These are phyloP conservation scores for Petromus typicus DNA, from an alignment of 2,113 vertebrate genomes.

Conservation along the genomic window DNA sequence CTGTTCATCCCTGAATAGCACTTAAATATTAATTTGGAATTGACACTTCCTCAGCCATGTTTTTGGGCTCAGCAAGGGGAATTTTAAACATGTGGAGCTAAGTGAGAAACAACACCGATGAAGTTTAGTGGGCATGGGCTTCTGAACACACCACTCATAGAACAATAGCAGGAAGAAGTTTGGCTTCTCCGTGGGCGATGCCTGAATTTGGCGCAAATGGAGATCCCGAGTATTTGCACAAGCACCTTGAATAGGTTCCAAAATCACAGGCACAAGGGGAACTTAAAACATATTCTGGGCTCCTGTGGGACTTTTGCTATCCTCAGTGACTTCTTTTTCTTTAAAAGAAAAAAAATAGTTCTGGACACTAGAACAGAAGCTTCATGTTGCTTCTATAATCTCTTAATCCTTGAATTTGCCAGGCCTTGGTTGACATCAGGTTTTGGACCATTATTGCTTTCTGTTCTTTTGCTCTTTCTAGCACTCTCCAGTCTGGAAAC, in stretches of 20 bases:
- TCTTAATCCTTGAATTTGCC: neutral
- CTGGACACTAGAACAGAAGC: slow-evolving; percentile 4
- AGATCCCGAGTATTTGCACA: neutral
- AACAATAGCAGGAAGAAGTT: neutral
- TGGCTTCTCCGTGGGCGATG: neutral
- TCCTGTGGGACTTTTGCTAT: neutral
- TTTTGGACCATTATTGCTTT: slow-evolving; percentile 1
- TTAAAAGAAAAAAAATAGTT: neutral
- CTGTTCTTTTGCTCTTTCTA: slow-evolving; percentile 2
- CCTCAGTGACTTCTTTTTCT: neutral
- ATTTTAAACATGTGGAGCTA: neutral
- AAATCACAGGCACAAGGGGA: neutral
- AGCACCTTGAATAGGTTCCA: neutral
- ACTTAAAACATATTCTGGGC: neutral
- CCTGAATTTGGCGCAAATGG: neutral
- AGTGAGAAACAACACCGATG: neutral
- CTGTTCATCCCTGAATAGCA: neutral
- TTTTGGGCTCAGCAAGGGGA: neutral
- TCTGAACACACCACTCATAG: neutral
- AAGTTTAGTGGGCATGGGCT: neutral
- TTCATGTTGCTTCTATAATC: neutral
- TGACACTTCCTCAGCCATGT: neutral
- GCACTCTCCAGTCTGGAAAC: neutral
- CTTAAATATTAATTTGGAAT: neutral
- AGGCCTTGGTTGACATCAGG: slow-evolving; percentile 15